Percentiles rank a stretch among this genome's conserved stretches.
Evolutionary conservation across 1,140 invertebrate genomes (phyloP).

Genomic region (Neodiprion pinetum): DNA sequence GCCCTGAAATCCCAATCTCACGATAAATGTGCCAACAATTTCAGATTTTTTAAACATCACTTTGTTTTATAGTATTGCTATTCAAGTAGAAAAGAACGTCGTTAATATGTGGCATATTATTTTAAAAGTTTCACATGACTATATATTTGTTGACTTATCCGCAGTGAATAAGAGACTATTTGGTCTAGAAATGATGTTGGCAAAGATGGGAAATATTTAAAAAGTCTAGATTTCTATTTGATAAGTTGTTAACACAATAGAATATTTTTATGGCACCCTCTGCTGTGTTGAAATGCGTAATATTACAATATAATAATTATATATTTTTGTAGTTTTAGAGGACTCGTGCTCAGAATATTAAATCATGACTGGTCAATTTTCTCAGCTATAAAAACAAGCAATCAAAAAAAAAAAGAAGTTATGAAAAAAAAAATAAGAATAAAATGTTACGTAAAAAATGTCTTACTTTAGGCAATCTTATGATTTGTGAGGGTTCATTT

Average conservation of each 20-base stretch:
- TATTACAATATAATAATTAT: conserved; percentile 45
- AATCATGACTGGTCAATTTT: conserved; percentile 25
- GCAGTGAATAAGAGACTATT: too few relatives aligned
- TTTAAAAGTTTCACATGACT: too few relatives aligned
- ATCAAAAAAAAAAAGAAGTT: background rate
- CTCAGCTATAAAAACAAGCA: background rate
- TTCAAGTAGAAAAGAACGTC: too few relatives aligned
- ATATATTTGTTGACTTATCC: too few relatives aligned
- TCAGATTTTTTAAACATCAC: too few relatives aligned
- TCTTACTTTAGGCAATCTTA: background rate
- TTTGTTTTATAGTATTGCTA: too few relatives aligned
- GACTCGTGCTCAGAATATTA: conserved; percentile 47
- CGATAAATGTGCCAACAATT: conserved; percentile 1
- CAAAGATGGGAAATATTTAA: background rate
- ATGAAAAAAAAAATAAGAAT: background rate
- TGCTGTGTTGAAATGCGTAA: conserved; percentile 48
- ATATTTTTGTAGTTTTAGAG: conserved; percentile 55
- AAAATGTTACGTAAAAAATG: background rate
- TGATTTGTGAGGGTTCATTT: background rate
- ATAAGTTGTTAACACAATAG: conserved; percentile 22
- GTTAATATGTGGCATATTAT: too few relatives aligned
- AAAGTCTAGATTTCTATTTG: background rate
- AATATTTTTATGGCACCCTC: conserved; percentile 40
- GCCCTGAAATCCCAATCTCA: background rate
- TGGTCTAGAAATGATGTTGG: too few relatives aligned